Evolutionary conservation across 2,797 vertebrate genomes (phyloP).

Genomic region (Phoebastria nigripes): DNA sequence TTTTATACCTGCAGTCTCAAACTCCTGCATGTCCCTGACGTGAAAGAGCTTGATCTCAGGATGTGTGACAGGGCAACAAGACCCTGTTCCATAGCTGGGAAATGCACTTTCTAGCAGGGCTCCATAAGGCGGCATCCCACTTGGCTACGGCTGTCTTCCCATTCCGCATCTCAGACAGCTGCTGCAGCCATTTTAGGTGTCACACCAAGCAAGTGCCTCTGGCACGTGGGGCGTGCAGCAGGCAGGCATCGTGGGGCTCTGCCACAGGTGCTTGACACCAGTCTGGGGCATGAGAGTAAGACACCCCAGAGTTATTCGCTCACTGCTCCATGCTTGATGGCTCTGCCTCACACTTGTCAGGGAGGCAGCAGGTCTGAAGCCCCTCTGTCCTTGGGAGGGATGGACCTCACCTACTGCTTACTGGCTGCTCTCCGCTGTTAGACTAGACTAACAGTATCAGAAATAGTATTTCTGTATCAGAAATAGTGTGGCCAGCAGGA

Average conservation of each 20-base stretch:
- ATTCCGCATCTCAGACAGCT: neutral
- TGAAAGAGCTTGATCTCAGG: neutral
- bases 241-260: neutral
- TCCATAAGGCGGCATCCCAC: neutral
- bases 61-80: neutral
- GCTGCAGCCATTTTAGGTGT: neutral
- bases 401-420: neutral
- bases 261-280: rapidly evolving
- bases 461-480: no score
- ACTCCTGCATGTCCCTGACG: neutral
- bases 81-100: neutral
- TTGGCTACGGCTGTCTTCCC: neutral
- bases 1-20: neutral
- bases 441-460: neutral
- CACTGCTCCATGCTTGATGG: neutral
- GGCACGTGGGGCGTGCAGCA: rapidly evolving
- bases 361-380: neutral
- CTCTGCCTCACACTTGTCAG: neutral
- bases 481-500: no score
- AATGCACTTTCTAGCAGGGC: neutral
- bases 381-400: neutral
- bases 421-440: neutral
- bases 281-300: neutral
- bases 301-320: neutral
- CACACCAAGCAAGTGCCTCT: neutral